Evolutionary conservation across 2,113 vertebrate species (phyloP).

Genomic region (Neotragus pygmaeus): DNA sequence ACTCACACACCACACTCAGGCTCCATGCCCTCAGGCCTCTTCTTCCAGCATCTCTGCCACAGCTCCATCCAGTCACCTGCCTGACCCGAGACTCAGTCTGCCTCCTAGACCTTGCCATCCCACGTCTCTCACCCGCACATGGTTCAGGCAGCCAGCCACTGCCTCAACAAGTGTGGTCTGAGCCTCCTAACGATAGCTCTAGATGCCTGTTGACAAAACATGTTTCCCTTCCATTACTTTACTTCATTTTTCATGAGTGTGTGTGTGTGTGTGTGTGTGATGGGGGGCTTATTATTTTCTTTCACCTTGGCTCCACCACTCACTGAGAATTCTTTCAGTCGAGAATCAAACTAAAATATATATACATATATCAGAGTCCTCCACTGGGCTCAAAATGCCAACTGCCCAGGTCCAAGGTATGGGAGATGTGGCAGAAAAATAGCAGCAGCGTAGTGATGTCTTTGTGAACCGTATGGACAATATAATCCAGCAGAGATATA

Average conservation of each 20-base stretch:
- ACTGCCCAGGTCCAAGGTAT: background rate
- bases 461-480: background rate
- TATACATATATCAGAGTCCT: background rate
- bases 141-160: background rate
- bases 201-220: constrained; percentile 5
- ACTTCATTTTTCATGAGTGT: background rate
- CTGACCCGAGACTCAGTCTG: background rate
- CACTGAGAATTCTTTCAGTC: background rate
- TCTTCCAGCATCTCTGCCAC: background rate
- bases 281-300: background rate
- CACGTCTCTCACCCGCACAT: background rate
- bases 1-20: fast-evolving
- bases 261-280: too few relatives aligned
- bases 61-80: too few relatives aligned
- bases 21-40: background rate
- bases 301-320: background rate
- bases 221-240: background rate
- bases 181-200: background rate
- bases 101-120: background rate
- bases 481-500: background rate
- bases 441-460: background rate
- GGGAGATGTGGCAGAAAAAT: background rate
- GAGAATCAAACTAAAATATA: background rate
- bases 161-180: background rate
- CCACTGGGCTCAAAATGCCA: background rate